Evolutionary conservation across 2,888 invertebrate genomes (phyloP), one percentile per base, ranked within the genome.

Genomic region (Globia sparganii): DNA sequence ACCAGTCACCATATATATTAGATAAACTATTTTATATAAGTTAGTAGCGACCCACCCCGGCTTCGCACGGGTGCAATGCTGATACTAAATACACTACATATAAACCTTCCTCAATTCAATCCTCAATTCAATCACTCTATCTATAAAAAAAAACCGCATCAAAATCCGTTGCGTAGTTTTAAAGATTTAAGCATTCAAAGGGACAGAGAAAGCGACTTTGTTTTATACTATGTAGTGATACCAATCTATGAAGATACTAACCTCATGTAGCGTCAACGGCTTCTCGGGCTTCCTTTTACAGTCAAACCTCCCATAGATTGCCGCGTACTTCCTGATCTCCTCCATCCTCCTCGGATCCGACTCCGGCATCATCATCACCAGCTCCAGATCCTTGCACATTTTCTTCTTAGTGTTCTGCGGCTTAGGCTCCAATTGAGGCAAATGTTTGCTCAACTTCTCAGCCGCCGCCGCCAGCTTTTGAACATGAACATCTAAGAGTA

Each of bases 241-340:
- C n/a, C 4, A 40, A 21, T 40, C 18, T 28, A 28, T 40, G 0
- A 40, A 53, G 25, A 46, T 40, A 80, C 91, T 91, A 87, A 98
- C 99, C 97, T 99, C 99, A 94, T 99, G 99, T 74, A 99, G 96
- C 13, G 99, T 99, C 85, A 99, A 97, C 0, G 99, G 99, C 93
- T 99, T 99, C 95, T 99, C 99, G 0, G 99, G 99, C 90, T 99
- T 98, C 91, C 99, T 97, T 94, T 99, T 99, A 92, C 99, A 99
- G 93, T 99, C 99, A 94, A 99, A 99, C 85, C 99, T 97, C 8
- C 99, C 99, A 92, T 99, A 99, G 89, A 99, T 99, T 53, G 99
- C 99, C 2, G 99, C 99, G 94, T 99, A 99, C 95, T 99, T 98
- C 91, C 99, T 97, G 78, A 99, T 99, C 94, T 99, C 98, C 86